Evolutionary conservation across 35 echinoderm and acorn worm genomes (phyloP).

Genomic region (Ptychodera flava): DNA sequence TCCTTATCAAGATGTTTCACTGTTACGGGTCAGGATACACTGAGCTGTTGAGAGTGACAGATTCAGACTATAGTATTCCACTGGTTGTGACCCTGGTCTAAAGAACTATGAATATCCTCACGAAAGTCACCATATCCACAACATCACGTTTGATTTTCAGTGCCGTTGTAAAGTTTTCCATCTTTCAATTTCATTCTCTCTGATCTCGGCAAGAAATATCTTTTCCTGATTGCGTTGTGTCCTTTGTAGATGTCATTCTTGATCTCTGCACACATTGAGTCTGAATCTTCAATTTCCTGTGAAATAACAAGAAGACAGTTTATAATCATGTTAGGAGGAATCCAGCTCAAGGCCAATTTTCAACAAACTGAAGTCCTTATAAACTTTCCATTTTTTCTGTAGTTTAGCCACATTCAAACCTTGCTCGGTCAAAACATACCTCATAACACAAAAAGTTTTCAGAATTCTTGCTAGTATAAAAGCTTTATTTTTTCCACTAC

Average conservation of each 20-base stretch:
- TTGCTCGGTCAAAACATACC: too few species aligned
- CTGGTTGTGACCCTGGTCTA: too few species aligned
- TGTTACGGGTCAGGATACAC: too few species aligned
- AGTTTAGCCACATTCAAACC: background rate
- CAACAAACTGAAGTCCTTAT: background rate
- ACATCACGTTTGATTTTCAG: constrained; percentile 2
- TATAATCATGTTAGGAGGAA: background rate
- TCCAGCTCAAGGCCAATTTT: background rate
- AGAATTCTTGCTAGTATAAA: too few species aligned
- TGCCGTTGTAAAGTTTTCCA: background rate
- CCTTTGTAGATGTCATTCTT: constrained; percentile 48
- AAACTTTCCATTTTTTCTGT: background rate
- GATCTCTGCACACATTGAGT: constrained; percentile 42
- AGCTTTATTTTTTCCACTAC: too few species aligned
- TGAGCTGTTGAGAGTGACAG: too few species aligned
- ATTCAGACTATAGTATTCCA: too few species aligned
- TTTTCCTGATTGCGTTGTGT: constrained; percentile 77
- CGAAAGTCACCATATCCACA: too few species aligned
- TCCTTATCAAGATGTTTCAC: too few species aligned
- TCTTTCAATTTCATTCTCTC: background rate
- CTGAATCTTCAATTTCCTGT: constrained; percentile 39
- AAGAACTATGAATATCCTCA: too few species aligned
- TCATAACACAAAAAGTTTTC: too few species aligned
- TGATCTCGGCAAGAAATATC: background rate
- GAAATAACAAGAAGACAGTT: constrained; percentile 8